A percentile compares a stretch with the other conserved stretches of the same genome.
Evolutionary conservation across 2,797 vertebrate genomes (phyloP).

Genomic region (Megalops cyprinoides): DNA sequence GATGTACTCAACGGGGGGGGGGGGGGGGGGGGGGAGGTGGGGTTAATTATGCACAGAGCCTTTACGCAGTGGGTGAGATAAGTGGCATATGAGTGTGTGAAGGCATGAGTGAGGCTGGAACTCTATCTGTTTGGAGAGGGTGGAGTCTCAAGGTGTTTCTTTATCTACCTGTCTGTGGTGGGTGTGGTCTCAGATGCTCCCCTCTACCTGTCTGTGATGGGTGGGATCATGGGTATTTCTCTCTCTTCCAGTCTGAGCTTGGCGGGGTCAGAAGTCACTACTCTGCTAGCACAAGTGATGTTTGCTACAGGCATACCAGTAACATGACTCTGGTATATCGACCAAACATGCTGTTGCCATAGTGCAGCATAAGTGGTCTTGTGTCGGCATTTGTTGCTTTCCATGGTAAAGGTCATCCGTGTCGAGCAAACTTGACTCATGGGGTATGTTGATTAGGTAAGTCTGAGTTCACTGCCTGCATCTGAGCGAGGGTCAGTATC

Average conservation of each 20-base stretch:
- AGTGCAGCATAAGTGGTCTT: background rate
- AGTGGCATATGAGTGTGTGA: background rate
- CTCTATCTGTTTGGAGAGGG: background rate
- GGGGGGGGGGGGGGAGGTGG: no score
- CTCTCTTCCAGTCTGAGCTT: no score
- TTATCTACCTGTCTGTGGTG: background rate
- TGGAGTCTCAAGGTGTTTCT: background rate
- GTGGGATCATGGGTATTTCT: background rate
- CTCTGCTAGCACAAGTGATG: background rate
- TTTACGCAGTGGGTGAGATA: background rate
- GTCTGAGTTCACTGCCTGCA: conserved; percentile 29
- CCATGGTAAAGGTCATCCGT: conserved; percentile 51
- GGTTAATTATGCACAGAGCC: background rate
- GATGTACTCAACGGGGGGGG: background rate
- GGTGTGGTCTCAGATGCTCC: background rate
- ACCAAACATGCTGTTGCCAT: background rate
- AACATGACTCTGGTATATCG: background rate
- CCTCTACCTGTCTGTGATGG: background rate
- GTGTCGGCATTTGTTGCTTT: conserved; percentile 32
- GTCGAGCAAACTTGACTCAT: conserved; percentile 9
- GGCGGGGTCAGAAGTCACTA: no score
- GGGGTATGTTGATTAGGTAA: conserved; percentile 15
- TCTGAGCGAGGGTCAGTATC: conserved; percentile 57
- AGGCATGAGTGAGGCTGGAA: background rate
- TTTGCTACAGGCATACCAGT: background rate